A percentile compares a stretch with the other conserved stretches of the same genome.
Conservation (phyloP, 2,888 invertebrate genomes). For the Andrena dorsata region DNA sequence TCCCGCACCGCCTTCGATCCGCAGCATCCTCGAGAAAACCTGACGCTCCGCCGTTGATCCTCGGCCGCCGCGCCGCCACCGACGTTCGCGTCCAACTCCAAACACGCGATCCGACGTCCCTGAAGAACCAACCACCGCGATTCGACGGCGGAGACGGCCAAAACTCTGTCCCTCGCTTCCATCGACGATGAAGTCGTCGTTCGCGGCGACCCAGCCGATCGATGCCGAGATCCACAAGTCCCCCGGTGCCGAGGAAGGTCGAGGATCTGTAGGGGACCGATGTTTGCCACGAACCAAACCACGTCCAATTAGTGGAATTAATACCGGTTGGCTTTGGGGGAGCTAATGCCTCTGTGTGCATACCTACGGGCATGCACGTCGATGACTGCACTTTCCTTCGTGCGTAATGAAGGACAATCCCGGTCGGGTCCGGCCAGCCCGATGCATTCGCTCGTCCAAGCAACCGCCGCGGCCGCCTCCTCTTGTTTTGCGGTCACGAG, state of each 20-base stretch:
- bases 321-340: conserved; percentile 81
- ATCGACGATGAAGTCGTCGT: conserved; percentile 46
- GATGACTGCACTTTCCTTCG: conserved; percentile 81
- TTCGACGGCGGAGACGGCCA: background rate
- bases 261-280: conserved; percentile 74
- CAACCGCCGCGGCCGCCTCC: conserved; percentile 61
- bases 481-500: conserved; percentile 66
- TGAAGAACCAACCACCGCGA: background rate
- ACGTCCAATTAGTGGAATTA: conserved; percentile 84
- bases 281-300: conserved; percentile 82
- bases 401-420: conserved; percentile 80
- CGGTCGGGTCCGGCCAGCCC: conserved; percentile 62
- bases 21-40: background rate
- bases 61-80: background rate
- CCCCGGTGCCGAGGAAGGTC: conserved; percentile 65
- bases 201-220: conserved; percentile 68
- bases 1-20: background rate
- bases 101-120: background rate
- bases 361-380: conserved; percentile 77
- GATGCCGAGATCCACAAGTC: conserved; percentile 77
- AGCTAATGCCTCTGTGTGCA: conserved; percentile 80
- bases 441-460: conserved; percentile 68
- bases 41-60: too few relatives aligned
- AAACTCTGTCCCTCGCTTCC: background rate
- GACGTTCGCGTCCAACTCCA: background rate